Conservation (phyloP, 1,140 invertebrate species). For the Gryllus bimaculatus region DNA sequence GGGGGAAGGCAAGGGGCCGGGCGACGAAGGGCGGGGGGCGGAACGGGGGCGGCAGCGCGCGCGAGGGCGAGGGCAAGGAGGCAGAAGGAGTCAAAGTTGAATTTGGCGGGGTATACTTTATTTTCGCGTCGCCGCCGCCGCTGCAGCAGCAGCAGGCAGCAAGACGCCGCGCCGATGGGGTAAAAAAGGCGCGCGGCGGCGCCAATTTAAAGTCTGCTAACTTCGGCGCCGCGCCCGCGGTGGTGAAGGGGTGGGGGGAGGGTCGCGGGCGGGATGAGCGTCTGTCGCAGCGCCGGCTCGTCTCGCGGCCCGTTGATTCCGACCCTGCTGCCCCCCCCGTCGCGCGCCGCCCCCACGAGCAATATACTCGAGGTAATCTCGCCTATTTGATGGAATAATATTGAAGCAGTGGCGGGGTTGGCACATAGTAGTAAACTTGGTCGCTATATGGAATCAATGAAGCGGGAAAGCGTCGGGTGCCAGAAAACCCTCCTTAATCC, state of each 20-base stretch:
- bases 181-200: background rate
- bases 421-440: constrained; percentile 13
- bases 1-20: background rate
- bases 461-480: constrained; percentile 8
- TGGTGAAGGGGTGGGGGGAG: background rate
- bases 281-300: background rate
- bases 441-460: constrained; percentile 16
- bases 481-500: constrained; percentile 12
- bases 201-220: constrained; percentile 9
- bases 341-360: constrained; percentile 9
- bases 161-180: background rate
- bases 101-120: constrained; percentile 13
- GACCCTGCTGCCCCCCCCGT: background rate
- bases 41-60: background rate
- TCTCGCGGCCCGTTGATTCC: background rate
- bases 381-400: constrained; percentile 24
- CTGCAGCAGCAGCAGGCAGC: background rate
- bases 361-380: constrained; percentile 24
- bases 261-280: background rate
- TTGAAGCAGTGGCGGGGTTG: constrained; percentile 18
- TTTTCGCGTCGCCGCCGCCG: background rate
- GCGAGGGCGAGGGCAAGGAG: background rate
- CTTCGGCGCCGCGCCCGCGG: background rate
- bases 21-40: background rate
- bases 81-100: background rate